Percentiles rank a stretch among this genome's conserved stretches.
These are phyloP conservation scores for Aradus depressus DNA, from an alignment of 2,888 invertebrate species.

Conservation along the genomic window DNA sequence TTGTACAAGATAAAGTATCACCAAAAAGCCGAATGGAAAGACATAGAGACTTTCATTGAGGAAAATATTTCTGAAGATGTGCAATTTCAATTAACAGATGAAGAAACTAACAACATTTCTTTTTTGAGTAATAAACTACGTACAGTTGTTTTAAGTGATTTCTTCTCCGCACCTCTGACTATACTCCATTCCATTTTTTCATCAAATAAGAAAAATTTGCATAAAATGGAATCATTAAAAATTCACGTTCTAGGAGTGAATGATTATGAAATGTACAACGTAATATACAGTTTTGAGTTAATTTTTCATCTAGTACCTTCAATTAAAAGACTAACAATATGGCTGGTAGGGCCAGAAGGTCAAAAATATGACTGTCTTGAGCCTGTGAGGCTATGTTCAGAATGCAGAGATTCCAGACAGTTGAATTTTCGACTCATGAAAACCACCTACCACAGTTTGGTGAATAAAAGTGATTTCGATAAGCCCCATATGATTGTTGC, in stretches of 20 bases:
- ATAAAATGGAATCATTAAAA: not conserved
- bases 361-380: too few species aligned
- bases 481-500: too few species aligned
- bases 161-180: not conserved
- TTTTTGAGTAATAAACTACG: not conserved
- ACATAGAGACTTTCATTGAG: too few species aligned
- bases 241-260: not conserved
- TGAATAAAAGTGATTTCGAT: too few species aligned
- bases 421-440: too few species aligned
- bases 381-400: too few species aligned
- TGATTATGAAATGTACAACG: not conserved
- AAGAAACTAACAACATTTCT: not conserved
- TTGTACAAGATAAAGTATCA: too few species aligned
- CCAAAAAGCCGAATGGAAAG: too few species aligned
- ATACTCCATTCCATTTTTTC: conserved; percentile 1
- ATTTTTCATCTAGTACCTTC: not conserved
- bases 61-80: too few species aligned
- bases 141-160: not conserved
- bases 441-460: too few species aligned
- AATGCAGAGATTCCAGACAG: too few species aligned
- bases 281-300: not conserved
- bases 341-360: not conserved
- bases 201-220: not conserved
- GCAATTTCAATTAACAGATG: too few species aligned
- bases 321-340: not conserved